Evolutionary conservation across 1,140 invertebrate genomes (phyloP).

Genomic region (Drosophila rhopaloa): DNA sequence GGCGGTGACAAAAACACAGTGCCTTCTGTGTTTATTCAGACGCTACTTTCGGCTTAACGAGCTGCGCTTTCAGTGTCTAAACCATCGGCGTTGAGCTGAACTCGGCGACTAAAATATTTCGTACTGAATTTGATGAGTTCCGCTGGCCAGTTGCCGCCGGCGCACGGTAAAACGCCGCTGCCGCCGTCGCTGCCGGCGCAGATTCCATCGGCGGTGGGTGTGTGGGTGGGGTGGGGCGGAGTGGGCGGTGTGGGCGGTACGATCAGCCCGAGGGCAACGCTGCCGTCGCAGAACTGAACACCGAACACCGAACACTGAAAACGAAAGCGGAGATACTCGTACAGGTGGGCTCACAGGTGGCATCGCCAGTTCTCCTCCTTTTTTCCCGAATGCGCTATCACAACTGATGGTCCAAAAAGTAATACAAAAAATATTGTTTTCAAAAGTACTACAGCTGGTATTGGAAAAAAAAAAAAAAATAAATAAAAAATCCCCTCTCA

Average conservation of each 20-base stretch:
- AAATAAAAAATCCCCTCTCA: background rate
- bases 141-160: conserved; percentile 29
- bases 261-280: conserved; percentile 13
- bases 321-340: background rate
- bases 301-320: background rate
- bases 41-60: conserved; percentile 12
- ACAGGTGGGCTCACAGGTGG: conserved; percentile 8
- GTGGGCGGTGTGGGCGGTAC: conserved; percentile 1
- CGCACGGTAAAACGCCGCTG: conserved; percentile 31
- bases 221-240: conserved; percentile 1
- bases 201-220: conserved; percentile 1
- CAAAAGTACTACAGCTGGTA: background rate
- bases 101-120: conserved; percentile 72
- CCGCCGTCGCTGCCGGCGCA: conserved; percentile 3
- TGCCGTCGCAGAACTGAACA: background rate
- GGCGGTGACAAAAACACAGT: conserved; percentile 1
- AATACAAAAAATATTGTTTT: background rate
- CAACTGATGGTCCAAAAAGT: background rate
- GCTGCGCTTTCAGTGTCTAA: conserved; percentile 41
- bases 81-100: conserved; percentile 78
- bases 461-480: background rate
- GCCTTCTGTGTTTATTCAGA: conserved; percentile 6
- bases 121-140: conserved; percentile 61
- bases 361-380: background rate
- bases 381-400: background rate